Base-by-base conservation (phyloP, 2,888 invertebrate genomes). In the Meganola albula region DNA sequence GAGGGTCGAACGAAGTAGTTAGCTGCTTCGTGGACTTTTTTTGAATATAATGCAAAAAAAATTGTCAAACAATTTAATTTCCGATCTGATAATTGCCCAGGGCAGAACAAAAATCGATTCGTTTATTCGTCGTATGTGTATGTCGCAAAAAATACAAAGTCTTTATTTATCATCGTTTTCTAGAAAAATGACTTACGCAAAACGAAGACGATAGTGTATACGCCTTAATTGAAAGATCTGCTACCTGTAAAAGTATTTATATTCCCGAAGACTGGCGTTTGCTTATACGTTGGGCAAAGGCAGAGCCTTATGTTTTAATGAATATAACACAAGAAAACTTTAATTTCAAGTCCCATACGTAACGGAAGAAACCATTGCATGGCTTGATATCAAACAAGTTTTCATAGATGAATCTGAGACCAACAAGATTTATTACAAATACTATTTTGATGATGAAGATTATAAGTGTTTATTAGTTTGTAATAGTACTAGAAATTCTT, bases 1-100 rank as follows among this genome's bases (percentile, higher is more conserved):
- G 47, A 11, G 46, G 40, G 3, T 32, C 39, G 7, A 45, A 43
- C 26, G 40, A 44, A 9, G 31, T 34, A 1, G 23, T 31, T 12
- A 35, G 36, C 28, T 36, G 26, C 21, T 12, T 40, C 12, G 13
- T 32, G 16, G 7, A 39, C 22, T 39, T 34, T 34, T 22, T 39
- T 0, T n/a, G n/a, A 34, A n/a, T 7, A 5, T 12, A 38, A 34
- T 27, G 14, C 16, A 13, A 12, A 31, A 31, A 30, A 31, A 12
- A 14, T 12, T 12, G 29, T 35, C 2, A 16, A 18, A 8, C 10
- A 14, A 27, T 31, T 31, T 9, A 18, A 14, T 4, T 36, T 36
- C 14, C 31, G 36, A 27, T 36, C 30, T 10, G 31, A 36, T 10
- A 27, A 36, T 9, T 31, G 31, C 20, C 25, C 31, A 3, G 33